phyloP scores from a whole-genome alignment of 2,113 vertebrate species.

The Poeciliopsis turrubarensis region DNA sequence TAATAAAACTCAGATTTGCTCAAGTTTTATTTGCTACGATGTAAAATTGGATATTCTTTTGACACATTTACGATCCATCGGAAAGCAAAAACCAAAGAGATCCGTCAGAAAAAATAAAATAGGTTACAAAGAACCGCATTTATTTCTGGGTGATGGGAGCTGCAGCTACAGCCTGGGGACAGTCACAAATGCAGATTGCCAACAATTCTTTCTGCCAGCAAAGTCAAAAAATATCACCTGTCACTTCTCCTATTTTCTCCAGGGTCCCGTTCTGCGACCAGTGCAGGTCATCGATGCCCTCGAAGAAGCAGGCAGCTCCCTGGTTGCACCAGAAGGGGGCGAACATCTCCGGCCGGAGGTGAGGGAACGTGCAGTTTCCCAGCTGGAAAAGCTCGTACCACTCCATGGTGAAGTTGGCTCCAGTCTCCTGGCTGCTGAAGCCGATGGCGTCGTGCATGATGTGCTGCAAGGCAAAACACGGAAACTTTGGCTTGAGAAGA shows the following conservation, averaged over 20 bases:
- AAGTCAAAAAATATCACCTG: conserved; percentile 77
- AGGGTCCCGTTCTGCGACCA: conserved; percentile 95
- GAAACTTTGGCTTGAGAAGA: neutral
- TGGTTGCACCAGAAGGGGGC: conserved; percentile 98
- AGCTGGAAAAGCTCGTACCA: conserved; percentile 99
- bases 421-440: conserved; percentile 84
- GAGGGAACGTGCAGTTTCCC: conserved; percentile 97
- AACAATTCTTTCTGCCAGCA: neutral
- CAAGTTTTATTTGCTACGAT: too few species aligned
- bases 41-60: too few species aligned
- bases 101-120: too few species aligned
- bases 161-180: too few species aligned
- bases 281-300: conserved; percentile 92
- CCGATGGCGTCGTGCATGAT: conserved; percentile 98
- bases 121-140: too few species aligned
- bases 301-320: conserved; percentile 96
- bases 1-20: too few species aligned
- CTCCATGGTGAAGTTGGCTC: conserved; percentile 93
- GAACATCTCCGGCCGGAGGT: conserved; percentile 80
- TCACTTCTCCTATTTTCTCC: conserved; percentile 86
- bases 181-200: neutral
- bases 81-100: too few species aligned
- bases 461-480: conserved; percentile 79
- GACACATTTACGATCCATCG: too few species aligned
- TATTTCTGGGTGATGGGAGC: too few species aligned